phyloP scores from a whole-genome alignment of 2,797 vertebrate genomes.

The Cossypha dichroa region DNA sequence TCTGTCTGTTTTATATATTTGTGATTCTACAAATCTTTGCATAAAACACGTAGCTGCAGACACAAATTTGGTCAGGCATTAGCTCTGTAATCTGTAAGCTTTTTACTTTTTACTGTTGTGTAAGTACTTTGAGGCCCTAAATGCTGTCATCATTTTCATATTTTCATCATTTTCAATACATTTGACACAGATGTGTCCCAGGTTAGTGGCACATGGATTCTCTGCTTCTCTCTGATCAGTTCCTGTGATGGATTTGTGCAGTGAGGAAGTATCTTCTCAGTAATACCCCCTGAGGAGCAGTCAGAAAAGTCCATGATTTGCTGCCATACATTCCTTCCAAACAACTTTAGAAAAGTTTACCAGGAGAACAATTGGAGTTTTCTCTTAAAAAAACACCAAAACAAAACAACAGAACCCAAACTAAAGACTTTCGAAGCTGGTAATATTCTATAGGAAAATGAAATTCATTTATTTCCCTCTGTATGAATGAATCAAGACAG shows the following conservation, averaged over 20 bases:
- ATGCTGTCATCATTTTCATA: background rate
- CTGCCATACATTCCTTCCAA: background rate
- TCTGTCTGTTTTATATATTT: background rate
- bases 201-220: background rate
- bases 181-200: background rate
- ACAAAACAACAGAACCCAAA: background rate
- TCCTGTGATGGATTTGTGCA: background rate
- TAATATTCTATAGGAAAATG: background rate
- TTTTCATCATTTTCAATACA: background rate
- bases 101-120: background rate
- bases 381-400: background rate
- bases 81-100: background rate
- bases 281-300: background rate
- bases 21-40: background rate
- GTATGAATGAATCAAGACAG: background rate
- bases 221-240: background rate
- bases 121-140: background rate
- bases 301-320: background rate
- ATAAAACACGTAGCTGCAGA: background rate
- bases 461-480: slow-evolving; percentile 19
- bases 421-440: background rate
- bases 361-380: background rate
- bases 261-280: background rate
- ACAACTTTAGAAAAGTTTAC: background rate
- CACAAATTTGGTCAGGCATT: background rate